Base-by-base conservation (phyloP, 2,888 invertebrate genomes). In the Xestia sexstrigata region DNA sequence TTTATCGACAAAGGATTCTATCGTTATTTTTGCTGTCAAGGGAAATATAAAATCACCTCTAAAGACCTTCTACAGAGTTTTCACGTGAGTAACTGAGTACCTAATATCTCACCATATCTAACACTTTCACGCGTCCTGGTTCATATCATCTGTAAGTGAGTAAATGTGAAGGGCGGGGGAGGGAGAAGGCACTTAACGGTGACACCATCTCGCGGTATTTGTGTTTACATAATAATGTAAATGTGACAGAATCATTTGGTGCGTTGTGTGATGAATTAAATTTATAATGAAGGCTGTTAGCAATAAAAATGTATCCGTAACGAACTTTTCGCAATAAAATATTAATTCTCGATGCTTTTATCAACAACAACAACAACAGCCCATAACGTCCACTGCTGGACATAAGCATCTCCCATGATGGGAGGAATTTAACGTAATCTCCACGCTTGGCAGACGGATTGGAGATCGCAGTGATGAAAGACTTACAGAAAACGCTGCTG, bases 101-200 rank as follows among this genome's bases (percentile, higher is more conserved):
- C 5, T 45, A 30, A 47, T 13, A 6, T 67, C 17, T 45, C 39
- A 11, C 66, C 26, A 11, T 45, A 66, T 45, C 5, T 45, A 45
- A 45, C 45, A 26, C 13, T 7, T 45, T 67, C 66, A 67, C 7
- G 26, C 26, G 13, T 26, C 20, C n/a, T 26, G 11, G 66, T 26
- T 67, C 45, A 45, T 45, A 45, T 67, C 17, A 58, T 30, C 58
- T 26, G 58, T 77, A 73, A 70, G 69, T 78, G 69, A 26, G 17
- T 49, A 66, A 47, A 23, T 20, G 67, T 26, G 58, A 3, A 35
- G 35, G 35, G 35, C 35, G 35, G 35, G 35, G 35, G 26, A 26
- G 26, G 30, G 2, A 39, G 30, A 58, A 17, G 65, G 20, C 65
- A 69, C 69, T 69, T 74, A 65, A 67, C 58, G 23, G 58, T 76